phyloP scores from a whole-genome alignment of 2,797 vertebrate species.

The Luscinia megarhynchos region DNA sequence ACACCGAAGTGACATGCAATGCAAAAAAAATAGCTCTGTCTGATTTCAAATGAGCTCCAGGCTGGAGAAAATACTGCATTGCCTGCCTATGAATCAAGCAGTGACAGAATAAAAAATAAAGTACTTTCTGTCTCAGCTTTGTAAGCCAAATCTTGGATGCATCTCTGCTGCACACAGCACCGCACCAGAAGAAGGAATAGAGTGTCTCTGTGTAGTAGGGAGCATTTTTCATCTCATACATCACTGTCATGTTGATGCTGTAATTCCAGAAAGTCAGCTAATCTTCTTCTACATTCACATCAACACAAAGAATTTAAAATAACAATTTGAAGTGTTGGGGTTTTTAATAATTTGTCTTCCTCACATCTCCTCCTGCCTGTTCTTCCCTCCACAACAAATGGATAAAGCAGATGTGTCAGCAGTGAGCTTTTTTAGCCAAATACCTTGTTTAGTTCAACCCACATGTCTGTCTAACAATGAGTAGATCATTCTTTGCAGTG shows the following conservation, averaged over 20 bases:
- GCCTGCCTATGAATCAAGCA: background rate
- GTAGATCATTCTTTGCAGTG: background rate
- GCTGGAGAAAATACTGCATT: background rate
- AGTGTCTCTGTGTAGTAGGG: background rate
- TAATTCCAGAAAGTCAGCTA: slow-evolving; percentile 42
- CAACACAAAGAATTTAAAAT: slow-evolving; percentile 40
- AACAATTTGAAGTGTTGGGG: background rate
- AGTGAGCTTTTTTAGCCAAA: slow-evolving; percentile 23
- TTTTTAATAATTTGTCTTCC: background rate
- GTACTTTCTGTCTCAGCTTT: background rate
- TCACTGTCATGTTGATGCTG: slow-evolving; percentile 21
- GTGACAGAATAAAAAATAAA: slow-evolving; percentile 4
- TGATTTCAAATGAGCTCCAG: slow-evolving; percentile 19
- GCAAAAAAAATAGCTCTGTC: background rate
- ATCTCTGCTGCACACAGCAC: background rate
- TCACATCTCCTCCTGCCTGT: background rate
- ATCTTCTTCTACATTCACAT: slow-evolving; percentile 48
- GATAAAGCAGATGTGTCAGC: slow-evolving; percentile 44
- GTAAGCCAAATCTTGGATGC: background rate
- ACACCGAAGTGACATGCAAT: background rate
- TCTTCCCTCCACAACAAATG: slow-evolving; percentile 14
- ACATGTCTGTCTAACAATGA: background rate
- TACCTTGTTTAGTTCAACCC: background rate
- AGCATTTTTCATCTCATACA: slow-evolving; percentile 35
- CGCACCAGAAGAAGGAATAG: background rate